Evolutionary conservation across 2,888 invertebrate genomes (phyloP), one percentile per base, ranked within the genome.

Genomic region (Barypeithes pellucidus): DNA sequence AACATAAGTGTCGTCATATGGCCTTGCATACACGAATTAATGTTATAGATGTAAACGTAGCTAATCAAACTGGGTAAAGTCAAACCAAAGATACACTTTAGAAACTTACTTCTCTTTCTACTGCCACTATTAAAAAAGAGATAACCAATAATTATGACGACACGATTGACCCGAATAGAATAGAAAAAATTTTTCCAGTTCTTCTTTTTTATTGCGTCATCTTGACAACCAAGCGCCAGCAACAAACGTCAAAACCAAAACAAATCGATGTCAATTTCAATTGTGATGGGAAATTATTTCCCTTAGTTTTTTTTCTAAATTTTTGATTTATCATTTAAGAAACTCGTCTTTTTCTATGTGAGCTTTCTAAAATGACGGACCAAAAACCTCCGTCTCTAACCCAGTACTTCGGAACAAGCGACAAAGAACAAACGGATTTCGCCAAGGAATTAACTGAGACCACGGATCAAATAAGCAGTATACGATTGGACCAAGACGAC

Each of bases 381-480:
- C 61, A 65, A 43, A 59, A 65, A 24, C 87, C 88, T 79, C 89
- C 89, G 70, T 87, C 87, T 68, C 84, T 90, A 77, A 89, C 89
- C 82, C 88, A 89, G 82, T 90, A 90, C 84, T 90, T 90, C 82
- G 88, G 87, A 45, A 65, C 79, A 50, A 43, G 67, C 29, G 77
- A 79, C 43, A 78, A 73, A 18, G 76, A 78, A 47, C 76, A 79
- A 29, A 79, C 79, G 8, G 71, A 76, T 52, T 57, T 61, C 61
- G 74, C 80, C 65, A 76, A 77, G 47, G 81, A 82, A 67, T 78
- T 82, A 67, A 72, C 80, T 12, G 73, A 81, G 43, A 81, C 80
- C 59, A 76, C 83, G 9, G 69, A 76, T 5, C 81, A 83, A 63
- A 77, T 82, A 43, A 79, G 81, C 20, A 79, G 74, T 52, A 80